Conservation (phyloP, 2,888 invertebrate species). For the Watsonalla cultraria region DNA sequence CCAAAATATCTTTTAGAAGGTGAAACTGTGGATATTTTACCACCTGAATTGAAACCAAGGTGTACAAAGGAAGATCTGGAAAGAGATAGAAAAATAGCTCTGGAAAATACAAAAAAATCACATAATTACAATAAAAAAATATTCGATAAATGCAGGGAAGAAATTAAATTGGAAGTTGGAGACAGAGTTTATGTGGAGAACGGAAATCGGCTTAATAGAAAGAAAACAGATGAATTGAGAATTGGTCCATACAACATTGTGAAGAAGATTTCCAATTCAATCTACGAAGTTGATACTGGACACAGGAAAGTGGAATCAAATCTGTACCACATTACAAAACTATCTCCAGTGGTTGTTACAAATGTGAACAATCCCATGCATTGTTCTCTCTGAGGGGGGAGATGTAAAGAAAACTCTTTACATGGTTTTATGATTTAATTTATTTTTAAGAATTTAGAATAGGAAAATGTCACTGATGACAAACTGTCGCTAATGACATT, state of each 20-base stretch:
- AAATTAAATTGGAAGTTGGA: constrained; percentile 8
- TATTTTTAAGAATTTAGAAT: too few species aligned
- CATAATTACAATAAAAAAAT: constrained; percentile 15
- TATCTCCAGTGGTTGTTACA: not conserved
- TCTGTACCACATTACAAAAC: not conserved
- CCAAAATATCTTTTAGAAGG: constrained; percentile 19
- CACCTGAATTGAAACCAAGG: constrained; percentile 7
- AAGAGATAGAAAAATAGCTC: constrained; percentile 15
- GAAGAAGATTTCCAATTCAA: not conserved
- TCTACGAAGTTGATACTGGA: not conserved
- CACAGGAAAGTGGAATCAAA: too few species aligned
- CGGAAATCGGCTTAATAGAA: constrained; percentile 20
- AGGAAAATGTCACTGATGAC: too few species aligned
- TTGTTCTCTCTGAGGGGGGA: too few species aligned
- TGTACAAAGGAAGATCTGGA: constrained; percentile 5
- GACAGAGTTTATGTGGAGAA: constrained; percentile 18
- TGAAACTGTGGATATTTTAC: too few species aligned
- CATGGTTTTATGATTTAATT: too few species aligned
- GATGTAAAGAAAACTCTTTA: too few species aligned
- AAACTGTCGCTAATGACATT: too few species aligned
- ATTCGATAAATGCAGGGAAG: not conserved
- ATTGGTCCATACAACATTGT: constrained; percentile 3
- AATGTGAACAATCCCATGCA: too few species aligned
- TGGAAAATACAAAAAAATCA: constrained; percentile 6
- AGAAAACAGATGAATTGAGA: constrained; percentile 19